Evolutionary conservation across 2,888 invertebrate genomes (phyloP).

Genomic region (Drosophila nr. perissopoda): DNA sequence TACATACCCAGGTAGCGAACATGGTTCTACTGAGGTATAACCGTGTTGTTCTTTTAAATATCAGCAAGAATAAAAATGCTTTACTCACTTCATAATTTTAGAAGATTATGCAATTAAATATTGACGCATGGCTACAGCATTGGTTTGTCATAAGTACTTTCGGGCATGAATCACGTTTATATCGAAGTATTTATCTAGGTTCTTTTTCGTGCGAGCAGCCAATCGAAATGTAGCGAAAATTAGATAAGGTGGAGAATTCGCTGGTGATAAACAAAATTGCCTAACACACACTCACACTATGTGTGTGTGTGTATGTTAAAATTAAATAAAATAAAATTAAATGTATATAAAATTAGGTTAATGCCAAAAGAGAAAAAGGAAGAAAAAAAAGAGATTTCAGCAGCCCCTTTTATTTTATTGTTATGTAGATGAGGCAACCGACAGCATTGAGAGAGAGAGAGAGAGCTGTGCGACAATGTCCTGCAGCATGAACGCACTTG

Average conservation of each 20-base stretch:
- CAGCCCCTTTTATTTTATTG: constrained; percentile 73
- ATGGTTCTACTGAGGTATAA: too few species aligned
- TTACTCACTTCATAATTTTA: not conserved
- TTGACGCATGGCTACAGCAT: not conserved
- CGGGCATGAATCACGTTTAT: not conserved
- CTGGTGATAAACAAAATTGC: constrained; percentile 27
- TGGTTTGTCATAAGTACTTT: too few species aligned
- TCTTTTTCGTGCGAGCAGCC: not conserved
- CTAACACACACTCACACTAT: not conserved
- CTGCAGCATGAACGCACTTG: constrained; percentile 46
- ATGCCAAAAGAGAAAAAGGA: constrained; percentile 41
- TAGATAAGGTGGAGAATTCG: constrained; percentile 11
- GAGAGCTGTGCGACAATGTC: constrained; percentile 48
- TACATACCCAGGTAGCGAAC: too few species aligned
- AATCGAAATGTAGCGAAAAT: not conserved
- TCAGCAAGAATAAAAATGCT: too few species aligned
- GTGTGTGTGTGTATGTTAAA: constrained; percentile 65
- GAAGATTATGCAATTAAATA: not conserved
- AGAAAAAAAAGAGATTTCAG: constrained; percentile 17
- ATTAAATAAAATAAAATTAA: constrained; percentile 81
- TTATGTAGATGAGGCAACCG: constrained; percentile 74
- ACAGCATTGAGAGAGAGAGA: not conserved
- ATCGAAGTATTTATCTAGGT: constrained; percentile 3
- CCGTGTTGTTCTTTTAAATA: too few species aligned
- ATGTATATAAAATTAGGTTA: constrained; percentile 81